Base-by-base conservation (phyloP, 2,888 invertebrate genomes). In the Scaeva pyrastri region DNA sequence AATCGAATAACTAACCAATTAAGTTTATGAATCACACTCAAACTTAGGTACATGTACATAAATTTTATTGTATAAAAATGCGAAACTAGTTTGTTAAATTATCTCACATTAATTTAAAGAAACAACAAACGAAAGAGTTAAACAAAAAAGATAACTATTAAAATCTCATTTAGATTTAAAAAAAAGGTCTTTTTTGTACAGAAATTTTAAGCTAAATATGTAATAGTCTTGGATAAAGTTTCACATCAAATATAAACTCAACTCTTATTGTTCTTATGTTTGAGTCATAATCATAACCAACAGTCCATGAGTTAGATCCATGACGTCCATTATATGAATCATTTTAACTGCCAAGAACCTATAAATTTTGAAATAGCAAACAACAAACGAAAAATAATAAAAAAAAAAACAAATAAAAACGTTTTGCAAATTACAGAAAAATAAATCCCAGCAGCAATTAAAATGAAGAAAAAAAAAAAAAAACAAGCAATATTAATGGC, bases 231-330 rank as follows among this genome's bases (percentile, higher is more conserved):
- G 66, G 21, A 45, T 36, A 26, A 23, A 41, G 36, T 21, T 75
- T 66, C 45, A 56, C 66, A 31, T 31, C 31, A 75, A 64, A 45
- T 23, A 36, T n/a, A 68, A 60, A 73, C 23, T 3, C 31, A 11
- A 36, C 26, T 36, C 16, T 26, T 36, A 31, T 64, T 52, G 21
- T 48, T 7, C 50, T 4, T 14, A 31, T 39, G 39, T 75, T 66
- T 75, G 45, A 56, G 36, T 68, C 60, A 52, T 79, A 73, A 74
- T 60, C 66, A 52, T 79, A 73, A 74, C 52, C 66, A 79, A 21
- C 56, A 31, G 56, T 73, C 73, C 66, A 16, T 78, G 62, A 79
- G 45, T 31, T 41, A 70, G 21, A 70, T 10, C 39, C 60, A 31
- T 41, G 26, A 7, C 31, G 43, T 56, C 1, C n/a, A 48, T 19